Base-by-base conservation (phyloP, 2,888 invertebrate genomes). In the Seira musarum region DNA sequence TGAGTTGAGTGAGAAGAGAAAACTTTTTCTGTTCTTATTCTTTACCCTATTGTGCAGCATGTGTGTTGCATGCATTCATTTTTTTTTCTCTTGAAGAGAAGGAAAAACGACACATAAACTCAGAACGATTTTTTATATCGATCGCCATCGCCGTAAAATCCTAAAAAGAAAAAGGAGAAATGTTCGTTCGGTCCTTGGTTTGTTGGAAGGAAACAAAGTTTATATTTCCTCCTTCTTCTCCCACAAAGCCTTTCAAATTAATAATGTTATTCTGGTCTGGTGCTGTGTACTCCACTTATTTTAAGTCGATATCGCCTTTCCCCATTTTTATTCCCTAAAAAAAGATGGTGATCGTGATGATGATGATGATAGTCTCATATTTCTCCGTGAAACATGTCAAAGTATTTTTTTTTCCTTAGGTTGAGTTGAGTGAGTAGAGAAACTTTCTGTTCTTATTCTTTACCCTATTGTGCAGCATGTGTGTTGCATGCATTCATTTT, bases 61-160 rank as follows among this genome's bases (percentile, higher is more conserved):
- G 40, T n/a, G n/a, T 60, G 70, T 35, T 57, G 10, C 60, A 60
- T 70, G 70, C 61, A 61, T n/a, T n/a, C 60, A 70, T 70, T 30
- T 35, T 30, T 22, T 63, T 10, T 63, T 8, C 22, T 40, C 5
- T 40, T 40, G 40, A 8, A 40, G 40, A n/a, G n/a, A n/a, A n/a
- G n/a, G n/a, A n/a, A n/a, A n/a, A n/a, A n/a, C n/a, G n/a, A n/a
- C n/a, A 40, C 40, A 40, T 40, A 40, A 53, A 13, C 10, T 22
- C 49, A 17, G 35, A 17, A 15, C 13, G 13, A 66, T 67, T 72
- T 71, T 70, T 35, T 67, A 71, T 78, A 78, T 78, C 78, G 78
- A 78, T 78, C 78, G 78, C 66, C n/a, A n/a, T n/a, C n/a, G n/a
- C n/a, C n/a, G n/a, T n/a, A n/a, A 77, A 70, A 71, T 8, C 13